phyloP scores from a whole-genome alignment of 2,113 vertebrate species.

The Proteles cristata region DNA sequence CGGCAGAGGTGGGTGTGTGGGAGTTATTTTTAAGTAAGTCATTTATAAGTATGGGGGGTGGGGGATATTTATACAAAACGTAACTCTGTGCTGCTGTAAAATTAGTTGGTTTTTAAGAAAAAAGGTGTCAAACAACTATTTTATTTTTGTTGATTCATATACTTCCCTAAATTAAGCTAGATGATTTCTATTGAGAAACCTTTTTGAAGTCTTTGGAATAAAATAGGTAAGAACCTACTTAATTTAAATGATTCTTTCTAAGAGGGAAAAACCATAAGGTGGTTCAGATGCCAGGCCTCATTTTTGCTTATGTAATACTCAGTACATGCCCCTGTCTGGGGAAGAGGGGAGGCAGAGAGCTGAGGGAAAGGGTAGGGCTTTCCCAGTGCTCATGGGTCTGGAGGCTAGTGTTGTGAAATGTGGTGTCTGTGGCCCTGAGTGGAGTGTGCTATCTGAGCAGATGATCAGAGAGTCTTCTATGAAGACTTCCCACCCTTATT shows the following conservation, averaged over 20 bases:
- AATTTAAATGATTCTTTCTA: neutral
- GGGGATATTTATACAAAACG: neutral
- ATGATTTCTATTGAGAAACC: conserved; percentile 17
- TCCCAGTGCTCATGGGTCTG: too few relatives aligned
- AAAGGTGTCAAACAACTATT: conserved; percentile 39
- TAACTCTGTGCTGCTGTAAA: conserved; percentile 31
- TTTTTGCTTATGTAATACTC: neutral
- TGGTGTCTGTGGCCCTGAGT: neutral
- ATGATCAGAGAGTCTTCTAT: neutral
- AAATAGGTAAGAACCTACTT: neutral
- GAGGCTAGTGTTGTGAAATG: neutral
- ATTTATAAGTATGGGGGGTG: neutral
- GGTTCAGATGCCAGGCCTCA: neutral
- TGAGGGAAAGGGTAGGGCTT: neutral
- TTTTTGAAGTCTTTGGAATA: conserved; percentile 14
- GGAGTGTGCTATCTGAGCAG: neutral
- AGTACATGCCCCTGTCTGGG: too few relatives aligned
- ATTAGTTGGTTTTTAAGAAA: conserved; percentile 27
- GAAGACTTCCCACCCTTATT: neutral
- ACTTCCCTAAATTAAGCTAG: conserved; percentile 41
- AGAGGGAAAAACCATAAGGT: neutral
- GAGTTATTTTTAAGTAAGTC: neutral
- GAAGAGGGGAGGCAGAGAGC: neutral
- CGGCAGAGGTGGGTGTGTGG: neutral
- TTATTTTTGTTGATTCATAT: conserved; percentile 56